Base-by-base conservation (phyloP, 2,797 vertebrate genomes). In the Perodicticus potto region DNA sequence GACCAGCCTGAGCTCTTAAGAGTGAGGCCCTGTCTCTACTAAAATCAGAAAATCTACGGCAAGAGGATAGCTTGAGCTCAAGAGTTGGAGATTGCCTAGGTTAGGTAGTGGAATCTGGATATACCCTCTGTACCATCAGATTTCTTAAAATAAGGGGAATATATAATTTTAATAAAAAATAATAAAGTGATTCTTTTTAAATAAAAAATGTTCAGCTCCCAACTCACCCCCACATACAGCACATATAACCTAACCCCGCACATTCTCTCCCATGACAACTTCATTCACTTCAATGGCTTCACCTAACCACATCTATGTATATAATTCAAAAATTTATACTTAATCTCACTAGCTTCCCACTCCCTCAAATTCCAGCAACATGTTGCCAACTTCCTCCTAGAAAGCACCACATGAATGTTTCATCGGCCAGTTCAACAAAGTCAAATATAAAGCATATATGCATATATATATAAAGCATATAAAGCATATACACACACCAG, bases 271-370 rank as follows among this genome's bases (percentile, higher is more conserved):
- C 70, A 59, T n/a, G 23, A 94, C 57, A 63, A 65, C 22, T 34
- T 49, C 16, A 49, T 32, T 67, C 49, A 43, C 70, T 32, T 82
- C 37, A 78, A 61, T 10, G 57, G 57, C 49, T 63, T 55, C 55
- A 80, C 34, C 72, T 49, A 45, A 45, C 23, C 14, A 40, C 55
- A 13, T n/a, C 84, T 57, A 32, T 25, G 61, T 37, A 45, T 57
- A 83, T 7, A n/a, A 84, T 34, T 90, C n/a, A 94, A 32, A 94
- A 78, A 85, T n/a, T 77, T 45, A 20, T 49, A 84, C 43, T 73
- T 63, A 88, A 49, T n/a, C 49, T 57, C 32, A 43, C 45, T 53
- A 74, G 34, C 57, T 55, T 69, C 17, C 43, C 23, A 57, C 20
- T 55, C 11, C 5, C 57, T 74, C 25, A 55, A 43, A 29, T 83